phyloP scores from a whole-genome alignment of 2,797 vertebrate genomes.

The Zalophus californianus region DNA sequence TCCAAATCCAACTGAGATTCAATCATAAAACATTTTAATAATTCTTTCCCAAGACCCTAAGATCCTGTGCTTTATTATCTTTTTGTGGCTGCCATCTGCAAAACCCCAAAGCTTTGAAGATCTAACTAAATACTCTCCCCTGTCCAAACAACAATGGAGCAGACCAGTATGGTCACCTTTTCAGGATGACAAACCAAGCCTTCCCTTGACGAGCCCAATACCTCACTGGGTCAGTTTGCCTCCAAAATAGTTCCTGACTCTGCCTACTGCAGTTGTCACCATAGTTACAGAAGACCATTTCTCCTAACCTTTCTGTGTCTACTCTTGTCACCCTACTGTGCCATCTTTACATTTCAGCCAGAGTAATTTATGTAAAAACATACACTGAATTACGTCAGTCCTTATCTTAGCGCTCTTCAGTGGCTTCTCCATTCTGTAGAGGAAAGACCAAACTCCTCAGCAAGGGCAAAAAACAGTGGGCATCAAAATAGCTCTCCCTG shows the following conservation, averaged over 20 bases:
- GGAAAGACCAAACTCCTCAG: neutral
- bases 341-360: neutral
- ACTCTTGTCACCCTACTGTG: neutral
- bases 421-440: neutral
- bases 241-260: neutral
- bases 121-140: conserved; percentile 13
- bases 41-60: neutral
- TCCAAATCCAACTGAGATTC: conserved; percentile 22
- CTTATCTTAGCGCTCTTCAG: neutral
- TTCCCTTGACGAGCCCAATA: neutral
- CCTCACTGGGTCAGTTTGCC: neutral
- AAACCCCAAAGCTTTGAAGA: neutral
- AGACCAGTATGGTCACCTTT: neutral
- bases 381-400: neutral
- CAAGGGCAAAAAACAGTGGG: neutral
- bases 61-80: neutral
- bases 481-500: neutral
- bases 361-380: neutral
- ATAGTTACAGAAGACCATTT: neutral
- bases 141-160: neutral
- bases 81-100: neutral
- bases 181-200: neutral
- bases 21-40: neutral
- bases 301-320: conserved; percentile 7
- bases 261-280: neutral